Evolutionary conservation across 1,140 invertebrate species (phyloP), one percentile per base, ranked within the genome.

Genomic region (Helicorthomorpha holstii): DNA sequence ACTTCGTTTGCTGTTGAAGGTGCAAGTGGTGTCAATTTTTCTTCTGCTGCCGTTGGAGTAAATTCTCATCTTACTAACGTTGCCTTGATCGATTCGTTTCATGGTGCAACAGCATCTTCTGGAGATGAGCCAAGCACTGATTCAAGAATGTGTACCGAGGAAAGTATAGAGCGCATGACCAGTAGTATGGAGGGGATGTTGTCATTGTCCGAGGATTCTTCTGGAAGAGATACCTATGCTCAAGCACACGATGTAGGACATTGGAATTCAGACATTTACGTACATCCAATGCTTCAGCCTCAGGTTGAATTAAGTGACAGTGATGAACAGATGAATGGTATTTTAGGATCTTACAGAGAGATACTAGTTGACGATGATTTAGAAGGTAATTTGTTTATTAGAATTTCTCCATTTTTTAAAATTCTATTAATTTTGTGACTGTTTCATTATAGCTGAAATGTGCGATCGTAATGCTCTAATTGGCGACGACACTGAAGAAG

Each of bases 181-280:
- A 52, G 51, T 34, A 52, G 51, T 42, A 52, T 44, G 3, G 51
- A 52, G 27, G 51, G 51, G 3, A 52, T 52, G 51, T 19, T 52
- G n/a, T 52, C 51, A 2, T 29, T 52, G 7, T 52, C 51, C 2
- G 51, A 52, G 23, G 51, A 52, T 44, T 52, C 51, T 22, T 52
- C 51, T 4, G 51, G 51, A 23, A 3, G 45, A n/a, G 51, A 52
- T 25, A 52, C 51, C n/a, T 52, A 48, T 38, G 51, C 51, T 7
- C 51, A 52, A 25, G 51, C 46, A 16, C 29, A 34, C 16, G 29
- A 16, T 16, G 29, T 34, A 7, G 7, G 29, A 7, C 7, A 16
- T 7, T 16, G 16, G 7, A 34, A 34, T 34, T 34, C 29, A 16
- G 7, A 51, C 34, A 19, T 29, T 27, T 24, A 16, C 43, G 14